phyloP scores from a whole-genome alignment of 2,113 vertebrate species.

The Rhynchomys soricoides region DNA sequence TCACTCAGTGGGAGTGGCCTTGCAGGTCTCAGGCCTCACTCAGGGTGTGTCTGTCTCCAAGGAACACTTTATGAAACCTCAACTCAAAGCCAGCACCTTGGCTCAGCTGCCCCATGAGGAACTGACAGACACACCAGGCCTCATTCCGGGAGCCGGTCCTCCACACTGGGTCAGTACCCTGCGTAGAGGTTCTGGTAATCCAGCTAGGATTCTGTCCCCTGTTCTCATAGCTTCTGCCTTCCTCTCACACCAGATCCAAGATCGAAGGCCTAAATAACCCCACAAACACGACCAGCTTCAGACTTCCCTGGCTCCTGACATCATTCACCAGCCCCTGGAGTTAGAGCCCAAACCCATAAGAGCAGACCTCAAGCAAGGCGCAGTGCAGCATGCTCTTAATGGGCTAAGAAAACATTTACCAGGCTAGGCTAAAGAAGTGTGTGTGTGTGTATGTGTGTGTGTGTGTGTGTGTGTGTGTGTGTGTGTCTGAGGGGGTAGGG shows the following conservation, averaged over 20 bases:
- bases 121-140: neutral
- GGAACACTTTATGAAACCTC: neutral
- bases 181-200: neutral
- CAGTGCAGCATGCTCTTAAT: accelerated
- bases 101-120: neutral
- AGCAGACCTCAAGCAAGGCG: neutral
- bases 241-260: neutral
- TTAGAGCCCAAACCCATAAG: neutral
- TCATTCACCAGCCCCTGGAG: neutral
- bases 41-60: neutral
- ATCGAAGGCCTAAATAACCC: slow-evolving; percentile 22
- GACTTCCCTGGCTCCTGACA: neutral
- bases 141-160: neutral
- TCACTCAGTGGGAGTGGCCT: neutral
- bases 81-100: neutral
- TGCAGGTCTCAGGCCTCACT: neutral
- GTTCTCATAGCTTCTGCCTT: neutral
- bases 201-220: neutral
- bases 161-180: neutral
- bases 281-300: neutral
- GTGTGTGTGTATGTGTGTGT: neutral
- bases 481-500: neutral
- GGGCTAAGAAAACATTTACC: neutral
- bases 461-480: neutral
- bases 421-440: neutral